Conservation (phyloP, 2,888 invertebrate genomes). For the Halictus ligatus region DNA sequence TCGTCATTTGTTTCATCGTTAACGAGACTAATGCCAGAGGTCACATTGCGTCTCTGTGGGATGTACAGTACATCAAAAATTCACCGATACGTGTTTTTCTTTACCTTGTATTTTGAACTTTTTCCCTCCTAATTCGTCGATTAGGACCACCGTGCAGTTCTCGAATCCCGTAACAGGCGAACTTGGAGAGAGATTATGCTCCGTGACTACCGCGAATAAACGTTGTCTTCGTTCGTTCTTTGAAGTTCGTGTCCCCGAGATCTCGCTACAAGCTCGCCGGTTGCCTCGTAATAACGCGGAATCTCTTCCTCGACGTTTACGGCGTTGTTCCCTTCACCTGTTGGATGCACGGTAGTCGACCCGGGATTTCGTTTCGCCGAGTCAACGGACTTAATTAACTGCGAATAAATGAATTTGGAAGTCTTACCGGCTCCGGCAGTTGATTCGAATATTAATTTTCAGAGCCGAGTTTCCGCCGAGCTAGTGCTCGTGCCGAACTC, state of each 20-base stretch:
- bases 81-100: no score
- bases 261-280: not conserved
- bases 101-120: no score
- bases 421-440: not conserved
- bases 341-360: not conserved
- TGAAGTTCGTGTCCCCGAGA: not conserved
- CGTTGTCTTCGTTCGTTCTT: not conserved
- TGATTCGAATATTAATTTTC: not conserved
- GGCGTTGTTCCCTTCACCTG: not conserved
- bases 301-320: not conserved
- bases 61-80: no score
- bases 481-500: not conserved
- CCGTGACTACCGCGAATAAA: not conserved
- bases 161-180: conserved; percentile 17
- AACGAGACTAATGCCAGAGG: no score
- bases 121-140: no score
- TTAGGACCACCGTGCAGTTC: no score
- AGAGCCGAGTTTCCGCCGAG: not conserved
- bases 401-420: not conserved
- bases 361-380: not conserved
- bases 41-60: no score
- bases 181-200: not conserved
- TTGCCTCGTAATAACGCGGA: not conserved
- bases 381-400: not conserved
- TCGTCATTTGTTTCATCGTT: no score